Evolutionary conservation across 2,113 vertebrate genomes (phyloP).

Genomic region (Phrynosoma blainvillii): DNA sequence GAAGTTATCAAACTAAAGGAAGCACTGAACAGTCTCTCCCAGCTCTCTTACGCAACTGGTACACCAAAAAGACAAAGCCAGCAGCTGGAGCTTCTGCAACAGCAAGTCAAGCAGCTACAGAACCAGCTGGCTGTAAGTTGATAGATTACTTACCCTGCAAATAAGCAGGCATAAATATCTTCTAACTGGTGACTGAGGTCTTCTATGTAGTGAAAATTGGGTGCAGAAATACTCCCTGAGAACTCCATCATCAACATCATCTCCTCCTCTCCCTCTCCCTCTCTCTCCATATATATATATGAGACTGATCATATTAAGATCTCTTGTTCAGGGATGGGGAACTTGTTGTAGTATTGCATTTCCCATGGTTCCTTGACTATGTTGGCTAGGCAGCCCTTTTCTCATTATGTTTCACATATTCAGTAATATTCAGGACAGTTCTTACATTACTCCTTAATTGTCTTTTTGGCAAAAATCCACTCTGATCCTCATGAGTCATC

Average conservation of each 20-base stretch:
- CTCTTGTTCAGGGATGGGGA: neutral
- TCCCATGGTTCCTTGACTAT: neutral
- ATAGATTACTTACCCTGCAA: neutral
- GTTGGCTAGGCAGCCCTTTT: neutral
- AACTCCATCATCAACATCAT: too few relatives aligned
- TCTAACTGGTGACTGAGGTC: neutral
- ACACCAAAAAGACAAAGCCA: constrained; percentile 91
- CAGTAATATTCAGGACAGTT: too few relatives aligned
- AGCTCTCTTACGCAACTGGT: constrained; percentile 89
- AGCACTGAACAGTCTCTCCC: constrained; percentile 95
- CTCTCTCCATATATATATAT: too few relatives aligned
- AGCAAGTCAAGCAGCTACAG: constrained; percentile 95
- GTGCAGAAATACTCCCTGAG: neutral
- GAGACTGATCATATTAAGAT: neutral
- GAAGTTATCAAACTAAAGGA: constrained; percentile 96
- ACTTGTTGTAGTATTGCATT: neutral
- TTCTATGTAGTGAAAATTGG: neutral
- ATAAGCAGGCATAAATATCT: neutral
- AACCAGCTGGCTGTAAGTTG: constrained; percentile 90
- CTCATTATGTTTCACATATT: too few relatives aligned
- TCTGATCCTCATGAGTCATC: too few relatives aligned
- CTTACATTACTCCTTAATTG: too few relatives aligned
- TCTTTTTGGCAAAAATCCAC: too few relatives aligned
- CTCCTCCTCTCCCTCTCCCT: too few relatives aligned
- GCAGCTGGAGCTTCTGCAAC: constrained; percentile 90